Evolutionary conservation across 2,888 invertebrate genomes (phyloP), one percentile per base, ranked within the genome.

Genomic region (Patella ulyssiponensis): DNA sequence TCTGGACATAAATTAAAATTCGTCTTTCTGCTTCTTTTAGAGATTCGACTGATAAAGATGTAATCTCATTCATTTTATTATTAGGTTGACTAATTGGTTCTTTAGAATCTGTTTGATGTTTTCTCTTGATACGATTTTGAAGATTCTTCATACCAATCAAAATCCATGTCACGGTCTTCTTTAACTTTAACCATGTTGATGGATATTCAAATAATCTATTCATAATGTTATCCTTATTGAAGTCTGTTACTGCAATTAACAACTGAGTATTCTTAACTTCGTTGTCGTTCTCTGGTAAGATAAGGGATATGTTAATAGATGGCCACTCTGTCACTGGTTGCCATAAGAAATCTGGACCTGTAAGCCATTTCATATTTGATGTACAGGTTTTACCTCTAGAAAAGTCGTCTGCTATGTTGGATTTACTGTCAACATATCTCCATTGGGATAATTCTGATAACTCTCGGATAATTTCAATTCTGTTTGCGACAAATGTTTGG

Each of bases 341-440:
- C 72, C 72, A 72, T 20, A 72, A 51, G 17, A 72, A 72, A 51
- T 3, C 11, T 51, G 72, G 72, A 52, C 72, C 72, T 20, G 33
- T 12, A 44, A 72, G 51, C 72, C 72, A 72, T 23, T 17, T n/a
- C 52, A n/a, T 51, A 51, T 52, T 72, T 53, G 51, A 53, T 17
- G 52, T 53, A 51, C 51, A 72, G 33, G 27, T 20, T 15, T 44
- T 20, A 72, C 53, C n/a, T n/a, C 20, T 64, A n/a, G 53, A 17
- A 14, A 76, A 20, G 7, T 81, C 82, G 7, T 64, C 54, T 20
- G 54, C 52, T 58, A 71, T 23, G 76, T 58, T 2, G 72, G 76
- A 58, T 72, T 71, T 4, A 54, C 56, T 17, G 4, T n/a, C n/a
- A n/a, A n/a, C n/a, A n/a, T n/a, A n/a, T n/a, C n/a, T n/a, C n/a